phyloP scores from a whole-genome alignment of 1,140 invertebrate species.

The Acarapis woodi region DNA sequence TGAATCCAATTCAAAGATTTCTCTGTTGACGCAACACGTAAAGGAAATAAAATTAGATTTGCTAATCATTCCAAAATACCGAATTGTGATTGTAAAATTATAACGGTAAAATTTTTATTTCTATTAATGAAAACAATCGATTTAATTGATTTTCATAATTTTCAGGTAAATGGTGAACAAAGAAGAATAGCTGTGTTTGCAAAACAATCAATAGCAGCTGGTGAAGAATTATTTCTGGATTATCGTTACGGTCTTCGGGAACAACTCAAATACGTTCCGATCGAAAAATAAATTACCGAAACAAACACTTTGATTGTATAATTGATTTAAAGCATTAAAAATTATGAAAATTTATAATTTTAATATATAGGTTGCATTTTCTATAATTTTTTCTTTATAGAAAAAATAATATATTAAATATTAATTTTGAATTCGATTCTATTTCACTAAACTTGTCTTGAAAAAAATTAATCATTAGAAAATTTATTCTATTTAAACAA shows the following conservation, averaged over 20 bases:
- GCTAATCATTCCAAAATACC: slow-evolving; percentile 98
- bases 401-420: too few relatives aligned
- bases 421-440: too few relatives aligned
- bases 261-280: slow-evolving; percentile 85
- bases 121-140: slow-evolving; percentile 39
- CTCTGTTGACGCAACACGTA: slow-evolving; percentile 89
- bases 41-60: slow-evolving; percentile 96
- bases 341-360: too few relatives aligned
- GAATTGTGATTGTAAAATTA: slow-evolving; percentile 93
- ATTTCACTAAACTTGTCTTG: too few relatives aligned
- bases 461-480: too few relatives aligned
- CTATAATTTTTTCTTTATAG: too few relatives aligned
- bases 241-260: slow-evolving; percentile 79
- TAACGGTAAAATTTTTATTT: too few relatives aligned
- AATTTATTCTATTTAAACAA: too few relatives aligned
- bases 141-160: too few relatives aligned
- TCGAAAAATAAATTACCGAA: slow-evolving; percentile 84
- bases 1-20: slow-evolving; percentile 31
- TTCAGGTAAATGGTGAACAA: slow-evolving; percentile 97
- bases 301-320: too few relatives aligned
- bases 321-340: too few relatives aligned
- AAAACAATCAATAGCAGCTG: slow-evolving; percentile 74
- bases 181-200: slow-evolving; percentile 98
- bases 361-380: too few relatives aligned
- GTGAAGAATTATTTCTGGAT: slow-evolving; percentile 58